Evolutionary conservation across 2,797 vertebrate species (phyloP).

Genomic region (Dermochelys coriacea): DNA sequence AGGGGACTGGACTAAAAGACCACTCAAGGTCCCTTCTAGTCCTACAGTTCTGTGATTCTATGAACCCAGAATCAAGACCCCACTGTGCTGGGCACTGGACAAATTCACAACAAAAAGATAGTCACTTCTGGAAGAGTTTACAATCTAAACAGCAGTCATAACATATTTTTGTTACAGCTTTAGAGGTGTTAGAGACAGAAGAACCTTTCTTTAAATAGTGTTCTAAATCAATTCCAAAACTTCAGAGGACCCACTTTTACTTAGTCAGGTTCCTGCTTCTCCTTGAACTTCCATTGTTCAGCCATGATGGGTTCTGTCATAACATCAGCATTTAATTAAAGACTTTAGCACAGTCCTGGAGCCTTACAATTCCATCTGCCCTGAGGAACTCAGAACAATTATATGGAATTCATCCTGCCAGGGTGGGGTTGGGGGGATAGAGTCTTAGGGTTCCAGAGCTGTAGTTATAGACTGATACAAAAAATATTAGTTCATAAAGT

Average conservation of each 20-base stretch:
- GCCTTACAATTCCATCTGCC: neutral
- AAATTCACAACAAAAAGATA: neutral
- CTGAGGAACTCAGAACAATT: neutral
- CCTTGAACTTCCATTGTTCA: neutral
- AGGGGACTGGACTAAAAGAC: too few relatives aligned
- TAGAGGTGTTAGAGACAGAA: neutral
- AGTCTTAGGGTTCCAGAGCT: neutral
- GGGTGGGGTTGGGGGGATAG: neutral
- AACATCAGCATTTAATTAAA: neutral
- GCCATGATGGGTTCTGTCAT: neutral
- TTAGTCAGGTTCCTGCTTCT: neutral
- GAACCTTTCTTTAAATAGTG: neutral
- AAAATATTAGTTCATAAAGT: neutral
- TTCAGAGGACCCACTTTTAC: neutral
- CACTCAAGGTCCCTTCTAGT: too few relatives aligned
- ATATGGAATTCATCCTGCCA: neutral
- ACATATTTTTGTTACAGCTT: neutral
- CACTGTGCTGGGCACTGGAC: neutral
- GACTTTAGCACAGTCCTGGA: fast-evolving
- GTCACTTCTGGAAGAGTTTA: neutral
- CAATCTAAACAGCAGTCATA: neutral
- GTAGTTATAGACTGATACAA: neutral
- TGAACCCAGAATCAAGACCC: neutral
- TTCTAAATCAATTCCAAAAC: neutral
- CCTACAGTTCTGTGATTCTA: too few relatives aligned